These are phyloP conservation scores for Margarornis squamiger DNA, from an alignment of 2,797 vertebrate genomes.

Conservation along the genomic window DNA sequence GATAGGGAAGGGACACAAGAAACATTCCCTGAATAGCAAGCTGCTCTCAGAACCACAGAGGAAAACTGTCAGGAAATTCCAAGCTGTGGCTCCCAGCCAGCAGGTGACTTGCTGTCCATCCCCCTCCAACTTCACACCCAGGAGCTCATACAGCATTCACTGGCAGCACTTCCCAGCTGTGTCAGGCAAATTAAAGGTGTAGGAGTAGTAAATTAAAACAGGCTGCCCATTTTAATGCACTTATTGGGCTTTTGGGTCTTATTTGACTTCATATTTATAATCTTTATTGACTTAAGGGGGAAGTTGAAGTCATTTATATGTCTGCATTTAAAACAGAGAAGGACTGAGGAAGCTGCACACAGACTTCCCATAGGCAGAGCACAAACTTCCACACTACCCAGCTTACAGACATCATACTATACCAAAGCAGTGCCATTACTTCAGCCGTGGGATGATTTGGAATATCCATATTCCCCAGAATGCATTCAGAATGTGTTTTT, in stretches of 20 bases:
- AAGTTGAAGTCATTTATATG: not conserved
- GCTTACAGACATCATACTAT: fast-evolving
- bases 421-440: not conserved
- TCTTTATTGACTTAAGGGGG: not conserved
- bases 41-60: not conserved
- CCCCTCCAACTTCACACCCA: not conserved
- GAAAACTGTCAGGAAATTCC: not conserved
- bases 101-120: not conserved
- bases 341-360: not conserved
- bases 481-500: not conserved
- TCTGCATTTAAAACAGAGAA: not conserved
- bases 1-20: not conserved
- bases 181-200: not conserved
- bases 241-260: not conserved
- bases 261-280: not conserved
- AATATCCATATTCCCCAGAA: not conserved
- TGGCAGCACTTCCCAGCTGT: not conserved
- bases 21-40: not conserved
- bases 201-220: not conserved
- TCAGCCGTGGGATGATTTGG: not conserved
- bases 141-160: not conserved
- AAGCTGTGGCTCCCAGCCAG: not conserved
- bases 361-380: not conserved
- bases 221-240: not conserved
- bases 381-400: not conserved